phyloP scores from a whole-genome alignment of 2,113 vertebrate species.

The Empidonax alnorum region DNA sequence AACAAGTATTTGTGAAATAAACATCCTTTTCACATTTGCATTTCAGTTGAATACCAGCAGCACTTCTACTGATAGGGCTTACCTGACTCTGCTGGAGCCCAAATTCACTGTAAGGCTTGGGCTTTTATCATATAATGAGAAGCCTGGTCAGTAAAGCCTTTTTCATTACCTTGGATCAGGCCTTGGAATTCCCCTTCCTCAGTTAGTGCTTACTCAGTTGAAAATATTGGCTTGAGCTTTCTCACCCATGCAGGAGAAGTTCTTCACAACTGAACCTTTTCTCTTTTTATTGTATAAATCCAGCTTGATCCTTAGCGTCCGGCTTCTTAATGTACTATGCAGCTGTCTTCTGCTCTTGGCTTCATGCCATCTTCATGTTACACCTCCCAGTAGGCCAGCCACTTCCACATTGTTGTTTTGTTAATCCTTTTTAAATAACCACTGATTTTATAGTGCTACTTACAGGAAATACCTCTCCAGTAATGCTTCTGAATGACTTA shows the following conservation, averaged over 20 bases:
- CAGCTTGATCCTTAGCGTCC: neutral
- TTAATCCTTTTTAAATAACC: conserved; percentile 3
- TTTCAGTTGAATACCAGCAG: neutral
- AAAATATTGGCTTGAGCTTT: conserved; percentile 2
- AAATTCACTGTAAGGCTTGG: neutral
- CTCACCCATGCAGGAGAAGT: neutral
- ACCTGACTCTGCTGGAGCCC: neutral
- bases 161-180: neutral
- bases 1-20: neutral
- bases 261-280: neutral
- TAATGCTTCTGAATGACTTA: neutral
- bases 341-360: neutral
- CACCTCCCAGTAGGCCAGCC: neutral
- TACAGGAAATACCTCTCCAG: neutral
- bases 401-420: neutral
- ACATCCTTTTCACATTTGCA: neutral
- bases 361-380: neutral
- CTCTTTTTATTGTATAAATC: neutral
- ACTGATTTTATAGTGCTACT: neutral
- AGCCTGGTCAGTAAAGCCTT: neutral
- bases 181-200: neutral
- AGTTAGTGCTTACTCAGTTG: neutral
- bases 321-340: neutral
- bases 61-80: neutral
- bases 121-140: neutral